Base-by-base conservation (phyloP, 2,888 invertebrate species). In the Pseudanteris insignis region DNA sequence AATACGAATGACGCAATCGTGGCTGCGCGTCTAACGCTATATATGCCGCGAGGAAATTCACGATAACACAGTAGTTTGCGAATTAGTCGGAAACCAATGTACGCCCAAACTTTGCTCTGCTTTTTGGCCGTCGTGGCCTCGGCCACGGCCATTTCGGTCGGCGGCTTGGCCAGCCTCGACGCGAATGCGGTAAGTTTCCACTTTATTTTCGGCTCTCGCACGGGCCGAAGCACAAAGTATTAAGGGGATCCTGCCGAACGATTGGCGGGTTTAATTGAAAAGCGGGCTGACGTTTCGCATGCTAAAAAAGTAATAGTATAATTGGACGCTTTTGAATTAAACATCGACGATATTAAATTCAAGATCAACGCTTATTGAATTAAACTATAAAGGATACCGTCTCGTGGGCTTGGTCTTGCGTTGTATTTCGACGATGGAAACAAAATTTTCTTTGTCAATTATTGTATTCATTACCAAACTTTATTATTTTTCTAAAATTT, bases 121-220 rank as follows among this genome's bases (percentile, higher is more conserved):
- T 9, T 73, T 10, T 50, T 72, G 14, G 66, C 65, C 28, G 10
- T 68, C 28, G 65, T 65, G 54, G 68, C 70, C 11, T 58, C 33
- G 15, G 67, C 67, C 33, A 47, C 65, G 51, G 69, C 67, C 33
- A 41, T 69, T 11, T 67, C 69, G 8, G 46, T 74, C 38, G 65
- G 61, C 26, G 71, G 67, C 12, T 18, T 43, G 8, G 67, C 63
- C 8, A 38, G 43, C 36, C 47, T 64, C 13, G 50, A 59, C 55
- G 28, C 32, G 29, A 41, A 28, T 55, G 58, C 57, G 34, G 63
- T 57, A 55, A 66, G 66, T 55, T 50, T 30, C 40, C 46, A 34
- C 33, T 48, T 57, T 55, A 46, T 47, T 55, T 55, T 15, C 46
- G 8, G 26, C 25, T 33, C n/a, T 33, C 50, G 40, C 33, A 33